Conservation (phyloP, 2,113 vertebrate species). For the Paraplagusia blochii region DNA sequence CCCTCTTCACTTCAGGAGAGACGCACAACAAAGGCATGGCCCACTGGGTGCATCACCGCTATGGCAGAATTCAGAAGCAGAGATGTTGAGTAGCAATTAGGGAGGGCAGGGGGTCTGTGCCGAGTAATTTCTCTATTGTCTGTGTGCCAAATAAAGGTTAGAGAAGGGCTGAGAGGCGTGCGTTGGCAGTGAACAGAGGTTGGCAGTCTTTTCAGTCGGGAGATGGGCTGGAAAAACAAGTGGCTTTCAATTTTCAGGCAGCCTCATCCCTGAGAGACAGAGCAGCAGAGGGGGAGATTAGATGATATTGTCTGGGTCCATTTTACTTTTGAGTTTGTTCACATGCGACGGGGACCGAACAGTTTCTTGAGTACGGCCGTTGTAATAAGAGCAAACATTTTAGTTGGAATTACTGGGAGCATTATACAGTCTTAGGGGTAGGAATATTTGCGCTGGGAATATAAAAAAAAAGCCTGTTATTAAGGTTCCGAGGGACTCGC, state of each 20-base stretch:
- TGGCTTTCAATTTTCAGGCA: conserved; percentile 60
- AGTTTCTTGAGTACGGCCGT: conserved; percentile 33
- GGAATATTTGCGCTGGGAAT: conserved; percentile 14
- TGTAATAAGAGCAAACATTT: conserved; percentile 5
- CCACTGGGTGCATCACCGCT: conserved; percentile 42
- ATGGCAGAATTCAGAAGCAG: conserved; percentile 44
- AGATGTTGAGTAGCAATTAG: conserved; percentile 36
- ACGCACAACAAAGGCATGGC: conserved; percentile 51
- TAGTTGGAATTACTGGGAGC: conserved; percentile 22
- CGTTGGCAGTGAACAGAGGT: conserved; percentile 55
- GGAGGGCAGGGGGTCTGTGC: conserved; percentile 34
- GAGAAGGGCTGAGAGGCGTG: conserved; percentile 46
- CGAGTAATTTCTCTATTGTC: conserved; percentile 62
- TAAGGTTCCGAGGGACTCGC: conserved; percentile 12
- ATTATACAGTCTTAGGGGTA: conserved; percentile 11
- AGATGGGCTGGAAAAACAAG: conserved; percentile 60
- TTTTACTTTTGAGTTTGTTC: conserved; percentile 51
- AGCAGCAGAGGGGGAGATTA: conserved; percentile 41
- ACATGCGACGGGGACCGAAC: conserved; percentile 18
- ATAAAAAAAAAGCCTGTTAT: conserved; percentile 17
- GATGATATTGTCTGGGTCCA: conserved; percentile 34
- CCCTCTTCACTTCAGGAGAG: conserved; percentile 43
- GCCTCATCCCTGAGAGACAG: conserved; percentile 31
- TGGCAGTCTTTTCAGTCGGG: conserved; percentile 61
- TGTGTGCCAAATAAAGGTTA: conserved; percentile 66